A percentile compares a stretch with the other conserved stretches of the same genome.
Conservation (phyloP, 2,113 vertebrate genomes). For the Gnathonemus echidnorhynchus region DNA sequence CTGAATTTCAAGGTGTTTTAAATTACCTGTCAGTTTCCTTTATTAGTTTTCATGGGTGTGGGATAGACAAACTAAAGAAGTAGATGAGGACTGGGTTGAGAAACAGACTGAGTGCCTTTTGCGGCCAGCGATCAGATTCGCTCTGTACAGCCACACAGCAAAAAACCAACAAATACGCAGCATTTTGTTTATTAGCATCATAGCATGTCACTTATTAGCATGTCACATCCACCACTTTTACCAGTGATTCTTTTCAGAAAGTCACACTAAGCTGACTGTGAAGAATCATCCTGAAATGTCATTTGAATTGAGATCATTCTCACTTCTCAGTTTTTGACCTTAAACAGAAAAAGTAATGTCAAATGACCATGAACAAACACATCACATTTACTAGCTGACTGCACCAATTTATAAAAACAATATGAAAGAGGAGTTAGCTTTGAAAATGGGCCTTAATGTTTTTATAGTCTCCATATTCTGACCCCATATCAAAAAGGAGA, state of each 20-base stretch:
- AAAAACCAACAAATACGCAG: background rate
- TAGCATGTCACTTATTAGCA: constrained; percentile 1
- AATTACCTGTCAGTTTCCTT: background rate
- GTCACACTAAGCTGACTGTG: background rate
- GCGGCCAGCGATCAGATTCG: background rate
- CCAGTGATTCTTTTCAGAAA: background rate
- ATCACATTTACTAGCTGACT: background rate
- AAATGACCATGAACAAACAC: background rate
- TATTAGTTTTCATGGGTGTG: background rate
- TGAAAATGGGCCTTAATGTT: background rate
- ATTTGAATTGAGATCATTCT: background rate
- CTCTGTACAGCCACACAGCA: background rate
- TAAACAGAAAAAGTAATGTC: background rate
- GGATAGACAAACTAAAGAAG: background rate
- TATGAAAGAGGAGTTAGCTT: background rate
- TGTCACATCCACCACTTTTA: background rate
- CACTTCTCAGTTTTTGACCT: background rate
- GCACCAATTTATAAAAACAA: background rate
- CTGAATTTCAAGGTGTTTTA: background rate
- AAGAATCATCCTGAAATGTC: background rate
- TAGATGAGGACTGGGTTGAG: background rate
- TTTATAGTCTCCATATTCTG: background rate
- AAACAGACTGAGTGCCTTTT: background rate
- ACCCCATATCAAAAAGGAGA: background rate
- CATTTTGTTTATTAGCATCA: background rate